phyloP scores from a whole-genome alignment of 2,113 vertebrate species.

The Epinephelus cyanopodus region DNA sequence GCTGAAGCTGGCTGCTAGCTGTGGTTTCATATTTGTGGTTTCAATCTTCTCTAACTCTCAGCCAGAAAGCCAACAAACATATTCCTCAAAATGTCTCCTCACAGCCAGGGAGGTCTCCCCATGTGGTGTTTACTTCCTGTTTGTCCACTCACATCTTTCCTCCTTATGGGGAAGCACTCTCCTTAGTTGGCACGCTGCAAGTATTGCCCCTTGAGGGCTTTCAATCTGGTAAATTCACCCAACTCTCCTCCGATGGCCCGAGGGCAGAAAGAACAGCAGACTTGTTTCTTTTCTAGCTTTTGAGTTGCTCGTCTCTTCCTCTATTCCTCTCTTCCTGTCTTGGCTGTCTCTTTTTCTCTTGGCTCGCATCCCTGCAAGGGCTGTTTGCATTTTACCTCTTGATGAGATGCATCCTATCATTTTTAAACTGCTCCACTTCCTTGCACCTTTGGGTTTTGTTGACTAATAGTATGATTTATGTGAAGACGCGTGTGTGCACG shows the following conservation, averaged over 20 bases:
- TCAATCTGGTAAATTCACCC: conserved; percentile 46
- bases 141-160: neutral
- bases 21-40: neutral
- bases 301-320: conserved; percentile 3
- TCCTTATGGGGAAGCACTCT: neutral
- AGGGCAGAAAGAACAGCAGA: neutral
- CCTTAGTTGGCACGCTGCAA: neutral
- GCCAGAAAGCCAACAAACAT: neutral
- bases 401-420: conserved; percentile 36
- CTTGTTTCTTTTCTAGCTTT: neutral
- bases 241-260: conserved; percentile 4
- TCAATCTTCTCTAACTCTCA: neutral
- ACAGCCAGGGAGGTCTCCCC: neutral
- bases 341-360: conserved; percentile 14
- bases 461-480: conserved; percentile 34
- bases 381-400: conserved; percentile 54
- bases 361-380: conserved; percentile 20
- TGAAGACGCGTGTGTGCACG: neutral
- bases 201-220: conserved; percentile 12
- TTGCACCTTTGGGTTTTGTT: conserved; percentile 41
- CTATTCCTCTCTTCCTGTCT: conserved; percentile 5
- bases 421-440: conserved; percentile 14
- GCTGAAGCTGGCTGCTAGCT: neutral
- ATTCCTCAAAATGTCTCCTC: neutral
- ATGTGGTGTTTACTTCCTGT: neutral